Conservation (phyloP, 2,113 vertebrate species). For the Zosterops borbonicus region DNA sequence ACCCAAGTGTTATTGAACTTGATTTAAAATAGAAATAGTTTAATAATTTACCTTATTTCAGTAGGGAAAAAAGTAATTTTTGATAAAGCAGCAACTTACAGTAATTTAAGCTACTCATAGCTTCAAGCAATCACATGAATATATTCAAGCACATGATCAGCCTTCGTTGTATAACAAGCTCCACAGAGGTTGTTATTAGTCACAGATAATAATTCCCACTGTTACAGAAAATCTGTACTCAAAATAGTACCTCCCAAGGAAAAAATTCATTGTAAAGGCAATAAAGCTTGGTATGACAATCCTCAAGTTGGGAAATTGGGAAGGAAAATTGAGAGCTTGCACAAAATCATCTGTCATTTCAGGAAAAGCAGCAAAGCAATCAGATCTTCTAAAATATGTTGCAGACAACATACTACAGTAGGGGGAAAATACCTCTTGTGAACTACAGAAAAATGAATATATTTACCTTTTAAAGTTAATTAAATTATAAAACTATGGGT, state of each 20-base stretch:
- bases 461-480: neutral
- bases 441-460: neutral
- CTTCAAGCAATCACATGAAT: neutral
- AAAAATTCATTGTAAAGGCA: neutral
- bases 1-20: neutral
- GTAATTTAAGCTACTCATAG: neutral
- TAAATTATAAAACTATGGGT: neutral
- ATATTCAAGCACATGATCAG: neutral
- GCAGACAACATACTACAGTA: neutral
- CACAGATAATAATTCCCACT: slow-evolving; percentile 36
- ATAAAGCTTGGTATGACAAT: neutral
- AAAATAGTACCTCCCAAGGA: slow-evolving; percentile 23
- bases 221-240: slow-evolving; percentile 12
- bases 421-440: neutral
- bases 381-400: neutral
- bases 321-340: neutral
- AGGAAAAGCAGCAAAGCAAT: neutral
- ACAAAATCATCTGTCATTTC: neutral
- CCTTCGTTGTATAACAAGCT: slow-evolving; percentile 30
- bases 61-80: neutral
- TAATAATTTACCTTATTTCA: slow-evolving; percentile 1
- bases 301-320: neutral
- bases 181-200: slow-evolving; percentile 28
- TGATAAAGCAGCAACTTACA: neutral
- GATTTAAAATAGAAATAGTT: neutral